Percentiles rank a stretch among this genome's conserved stretches.
phyloP scores from a whole-genome alignment of 2,888 invertebrate genomes.

The Melieria crassipennis region DNA sequence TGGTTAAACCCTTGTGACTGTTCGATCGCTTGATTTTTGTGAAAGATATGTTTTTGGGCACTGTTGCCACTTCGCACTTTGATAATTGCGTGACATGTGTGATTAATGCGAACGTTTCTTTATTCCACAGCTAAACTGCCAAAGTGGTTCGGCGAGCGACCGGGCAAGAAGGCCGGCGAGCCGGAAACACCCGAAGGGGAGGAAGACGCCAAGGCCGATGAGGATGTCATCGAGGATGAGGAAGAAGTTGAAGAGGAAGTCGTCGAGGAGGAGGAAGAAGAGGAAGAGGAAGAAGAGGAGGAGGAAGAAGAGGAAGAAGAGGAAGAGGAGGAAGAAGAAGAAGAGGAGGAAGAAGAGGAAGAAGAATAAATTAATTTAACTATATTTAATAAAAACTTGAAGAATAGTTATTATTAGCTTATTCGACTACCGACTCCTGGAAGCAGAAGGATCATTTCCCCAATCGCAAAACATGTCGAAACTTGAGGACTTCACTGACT shows the following conservation, averaged over 20 bases:
- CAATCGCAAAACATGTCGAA: neutral
- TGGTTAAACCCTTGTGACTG: too few relatives aligned
- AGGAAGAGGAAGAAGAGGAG: conserved; percentile 74
- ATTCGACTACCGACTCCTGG: conserved; percentile 48
- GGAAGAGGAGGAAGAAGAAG: conserved; percentile 67
- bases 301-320: conserved; percentile 68
- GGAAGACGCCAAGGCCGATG: conserved; percentile 83
- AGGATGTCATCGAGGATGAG: conserved; percentile 77
- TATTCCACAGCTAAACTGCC: conserved; percentile 81
- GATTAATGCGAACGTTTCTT: conserved; percentile 14
- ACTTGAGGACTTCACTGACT: conserved; percentile 27
- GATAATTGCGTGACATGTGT: neutral
- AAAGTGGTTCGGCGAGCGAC: conserved; percentile 96
- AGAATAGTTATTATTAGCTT: conserved; percentile 63
- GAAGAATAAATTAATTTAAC: conserved; percentile 64
- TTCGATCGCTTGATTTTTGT: too few relatives aligned
- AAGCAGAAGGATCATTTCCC: conserved; percentile 22
- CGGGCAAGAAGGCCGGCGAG: conserved; percentile 90
- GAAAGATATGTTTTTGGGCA: too few relatives aligned
- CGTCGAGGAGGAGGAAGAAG: conserved; percentile 78
- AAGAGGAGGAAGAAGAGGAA: conserved; percentile 64
- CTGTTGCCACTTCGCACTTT: neutral
- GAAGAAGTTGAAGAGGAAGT: conserved; percentile 83
- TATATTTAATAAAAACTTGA: conserved; percentile 55
- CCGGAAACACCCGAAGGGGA: conserved; percentile 92